A percentile compares a stretch with the other conserved stretches of the same genome.
phyloP scores from a whole-genome alignment of 2,888 invertebrate genomes.

The Cristatella mucedo region DNA sequence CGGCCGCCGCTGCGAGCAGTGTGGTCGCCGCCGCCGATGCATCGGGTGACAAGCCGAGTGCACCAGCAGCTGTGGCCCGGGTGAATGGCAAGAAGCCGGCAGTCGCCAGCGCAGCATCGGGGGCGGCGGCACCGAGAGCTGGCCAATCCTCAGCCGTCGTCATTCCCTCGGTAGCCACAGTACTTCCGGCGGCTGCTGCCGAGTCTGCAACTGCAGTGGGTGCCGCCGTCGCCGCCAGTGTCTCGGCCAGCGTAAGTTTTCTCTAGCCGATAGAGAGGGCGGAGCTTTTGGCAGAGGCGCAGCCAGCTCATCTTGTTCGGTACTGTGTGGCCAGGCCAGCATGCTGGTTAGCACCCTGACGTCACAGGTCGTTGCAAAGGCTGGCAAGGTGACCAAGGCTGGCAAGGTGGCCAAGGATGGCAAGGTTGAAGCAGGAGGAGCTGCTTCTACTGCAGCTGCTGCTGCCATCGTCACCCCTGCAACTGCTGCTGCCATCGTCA shows the following conservation, averaged over 20 bases:
- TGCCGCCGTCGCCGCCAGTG: not conserved
- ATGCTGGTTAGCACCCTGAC: no score
- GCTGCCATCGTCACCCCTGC: not conserved
- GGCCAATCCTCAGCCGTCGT: not conserved
- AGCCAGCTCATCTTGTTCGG: no score
- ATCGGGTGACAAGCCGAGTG: not conserved
- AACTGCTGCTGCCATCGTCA: not conserved
- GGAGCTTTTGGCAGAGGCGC: no score
- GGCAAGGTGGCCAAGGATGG: not conserved
- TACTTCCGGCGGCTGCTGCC: not conserved
- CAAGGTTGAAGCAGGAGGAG: not conserved
- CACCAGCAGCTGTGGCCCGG: not conserved
- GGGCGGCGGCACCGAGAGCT: not conserved
- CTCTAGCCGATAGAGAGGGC: no score
- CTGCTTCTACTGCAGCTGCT: not conserved
- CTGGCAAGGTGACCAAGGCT: not conserved
- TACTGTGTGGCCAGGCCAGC: no score
- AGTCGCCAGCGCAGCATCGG: not conserved
- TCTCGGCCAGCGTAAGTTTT: no score
- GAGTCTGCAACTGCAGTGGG: not conserved
- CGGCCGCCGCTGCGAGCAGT: not conserved
- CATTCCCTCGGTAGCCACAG: not conserved
- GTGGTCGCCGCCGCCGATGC: not conserved
- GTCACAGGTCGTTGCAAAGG: not conserved
- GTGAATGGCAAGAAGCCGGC: not conserved